Conservation (phyloP, 1,140 invertebrate species). For the Trinorchestia longiramus region DNA sequence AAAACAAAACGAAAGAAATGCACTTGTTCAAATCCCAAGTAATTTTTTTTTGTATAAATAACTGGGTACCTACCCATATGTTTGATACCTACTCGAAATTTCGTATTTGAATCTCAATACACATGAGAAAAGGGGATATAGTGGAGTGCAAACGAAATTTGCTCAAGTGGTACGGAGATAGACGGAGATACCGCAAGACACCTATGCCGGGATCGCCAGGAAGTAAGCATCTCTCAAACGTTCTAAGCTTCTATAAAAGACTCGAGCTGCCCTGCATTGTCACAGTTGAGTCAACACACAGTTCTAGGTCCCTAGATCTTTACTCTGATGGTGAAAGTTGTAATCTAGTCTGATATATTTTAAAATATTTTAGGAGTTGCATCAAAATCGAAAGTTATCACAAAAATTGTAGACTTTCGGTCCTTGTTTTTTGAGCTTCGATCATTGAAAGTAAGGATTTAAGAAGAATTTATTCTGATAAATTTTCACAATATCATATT, state of each 20-base stretch:
- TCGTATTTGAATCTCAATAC: not conserved
- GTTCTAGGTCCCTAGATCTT: not conserved
- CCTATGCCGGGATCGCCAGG: not conserved
- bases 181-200: not conserved
- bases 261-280: not conserved
- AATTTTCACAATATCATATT: not conserved
- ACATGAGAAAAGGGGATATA: not conserved
- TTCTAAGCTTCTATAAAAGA: constrained; percentile 1
- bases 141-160: not conserved
- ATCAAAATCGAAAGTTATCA: not conserved
- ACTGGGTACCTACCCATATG: too few species aligned
- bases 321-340: not conserved
- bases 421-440: not conserved
- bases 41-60: not conserved
- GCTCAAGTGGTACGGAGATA: not conserved
- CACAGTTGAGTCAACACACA: not conserved
- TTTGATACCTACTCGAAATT: not conserved
- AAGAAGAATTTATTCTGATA: not conserved
- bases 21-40: too few species aligned
- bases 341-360: too few species aligned
- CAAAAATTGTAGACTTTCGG: not conserved
- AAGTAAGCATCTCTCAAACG: not conserved
- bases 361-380: not conserved
- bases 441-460: not conserved
- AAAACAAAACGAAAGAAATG: too few species aligned